These are phyloP conservation scores for Orius insidiosus DNA, from an alignment of 1,140 invertebrate genomes.

Conservation along the genomic window DNA sequence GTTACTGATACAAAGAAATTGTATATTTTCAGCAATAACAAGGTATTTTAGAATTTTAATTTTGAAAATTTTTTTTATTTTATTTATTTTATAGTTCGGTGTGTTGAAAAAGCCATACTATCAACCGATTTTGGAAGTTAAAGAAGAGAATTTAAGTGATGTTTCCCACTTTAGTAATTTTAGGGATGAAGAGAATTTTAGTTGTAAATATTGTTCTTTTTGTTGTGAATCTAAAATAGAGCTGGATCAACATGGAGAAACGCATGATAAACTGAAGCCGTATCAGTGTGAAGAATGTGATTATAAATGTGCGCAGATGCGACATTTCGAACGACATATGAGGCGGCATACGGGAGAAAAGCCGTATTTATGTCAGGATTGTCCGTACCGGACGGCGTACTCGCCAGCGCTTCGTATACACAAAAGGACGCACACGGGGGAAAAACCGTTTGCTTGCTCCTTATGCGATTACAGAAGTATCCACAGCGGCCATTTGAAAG, in stretches of 20 bases:
- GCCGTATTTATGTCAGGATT: background rate
- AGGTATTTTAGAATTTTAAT: too few relatives aligned
- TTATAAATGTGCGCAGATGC: background rate
- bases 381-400: background rate
- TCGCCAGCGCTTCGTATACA: background rate
- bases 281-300: slow-evolving; percentile 1
- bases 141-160: too few relatives aligned
- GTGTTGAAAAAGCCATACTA: too few relatives aligned
- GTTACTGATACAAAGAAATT: too few relatives aligned
- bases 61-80: too few relatives aligned
- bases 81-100: too few relatives aligned
- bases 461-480: slow-evolving; percentile 40
- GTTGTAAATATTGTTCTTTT: too few relatives aligned
- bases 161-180: too few relatives aligned
- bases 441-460: slow-evolving; percentile 33
- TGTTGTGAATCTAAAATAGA: too few relatives aligned
- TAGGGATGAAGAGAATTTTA: too few relatives aligned
- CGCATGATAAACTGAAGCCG: background rate
- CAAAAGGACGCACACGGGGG: slow-evolving; percentile 20
- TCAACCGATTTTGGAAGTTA: too few relatives aligned
- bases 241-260: background rate
- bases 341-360: slow-evolving; percentile 19
- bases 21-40: too few relatives aligned
- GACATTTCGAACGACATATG: slow-evolving; percentile 13
- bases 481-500: slow-evolving; percentile 39